Conservation (phyloP, 2,113 vertebrate species). For the human region GRCh38 chr1:108562501-108563000, state of each 20-base stretch:
- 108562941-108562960: constrained; percentile 21
- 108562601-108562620: neutral
- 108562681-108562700: neutral
- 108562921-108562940: neutral
- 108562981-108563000: neutral
- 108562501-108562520: neutral
- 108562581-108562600: neutral
- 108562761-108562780: neutral
- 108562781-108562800: constrained; percentile 10
- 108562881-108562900: constrained; percentile 18
- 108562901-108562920: neutral
- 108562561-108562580: neutral
- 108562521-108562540: neutral
- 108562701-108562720: neutral
- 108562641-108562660: neutral
- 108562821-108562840: neutral
- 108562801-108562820: neutral
- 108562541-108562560: neutral
- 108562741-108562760: neutral
- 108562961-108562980: neutral
- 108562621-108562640: neutral
- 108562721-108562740: neutral
- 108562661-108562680: neutral
- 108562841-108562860: neutral
- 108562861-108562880: neutral